phyloP scores from a whole-genome alignment of 2,797 vertebrate genomes.

The Petrocephalus schoutedeni region DNA sequence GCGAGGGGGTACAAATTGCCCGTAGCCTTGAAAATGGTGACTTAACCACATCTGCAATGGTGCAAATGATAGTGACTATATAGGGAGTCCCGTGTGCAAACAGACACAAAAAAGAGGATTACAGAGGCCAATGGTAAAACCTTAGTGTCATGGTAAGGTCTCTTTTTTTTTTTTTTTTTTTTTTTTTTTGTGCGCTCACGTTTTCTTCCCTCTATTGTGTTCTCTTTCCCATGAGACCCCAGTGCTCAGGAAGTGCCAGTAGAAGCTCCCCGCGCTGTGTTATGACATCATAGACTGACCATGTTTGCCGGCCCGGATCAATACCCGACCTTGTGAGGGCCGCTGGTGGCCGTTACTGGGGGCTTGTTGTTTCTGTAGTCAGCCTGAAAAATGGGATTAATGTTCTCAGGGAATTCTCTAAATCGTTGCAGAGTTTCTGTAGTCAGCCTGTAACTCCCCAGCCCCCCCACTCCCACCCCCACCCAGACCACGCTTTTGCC shows the following conservation, averaged over 20 bases:
- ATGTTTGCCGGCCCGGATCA: constrained; percentile 25
- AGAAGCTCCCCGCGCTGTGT: neutral
- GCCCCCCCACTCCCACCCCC: neutral
- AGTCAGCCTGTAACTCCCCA: constrained; percentile 26
- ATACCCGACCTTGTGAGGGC: constrained; percentile 29
- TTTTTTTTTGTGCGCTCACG: too few relatives aligned
- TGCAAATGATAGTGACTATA: neutral
- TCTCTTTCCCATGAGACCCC: neutral
- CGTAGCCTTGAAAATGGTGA: neutral
- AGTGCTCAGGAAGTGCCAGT: constrained; percentile 11
- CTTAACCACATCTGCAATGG: neutral
- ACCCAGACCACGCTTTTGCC: neutral
- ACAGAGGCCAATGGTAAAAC: neutral
- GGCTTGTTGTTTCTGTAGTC: constrained; percentile 27
- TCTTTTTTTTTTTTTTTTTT: neutral
- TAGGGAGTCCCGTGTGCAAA: neutral
- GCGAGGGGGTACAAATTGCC: neutral
- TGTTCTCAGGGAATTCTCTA: neutral
- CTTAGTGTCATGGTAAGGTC: neutral
- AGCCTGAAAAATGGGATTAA: constrained; percentile 16
- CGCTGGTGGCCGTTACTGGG: constrained; percentile 34
- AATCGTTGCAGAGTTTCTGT: too few relatives aligned
- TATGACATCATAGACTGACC: constrained; percentile 27
- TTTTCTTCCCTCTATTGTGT: constrained; percentile 14
- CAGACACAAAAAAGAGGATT: neutral